A percentile compares a stretch with the other conserved stretches of the same genome.
These are phyloP conservation scores for Sardinella longiceps DNA, from an alignment of 2,797 vertebrate species.

Conservation along the genomic window DNA sequence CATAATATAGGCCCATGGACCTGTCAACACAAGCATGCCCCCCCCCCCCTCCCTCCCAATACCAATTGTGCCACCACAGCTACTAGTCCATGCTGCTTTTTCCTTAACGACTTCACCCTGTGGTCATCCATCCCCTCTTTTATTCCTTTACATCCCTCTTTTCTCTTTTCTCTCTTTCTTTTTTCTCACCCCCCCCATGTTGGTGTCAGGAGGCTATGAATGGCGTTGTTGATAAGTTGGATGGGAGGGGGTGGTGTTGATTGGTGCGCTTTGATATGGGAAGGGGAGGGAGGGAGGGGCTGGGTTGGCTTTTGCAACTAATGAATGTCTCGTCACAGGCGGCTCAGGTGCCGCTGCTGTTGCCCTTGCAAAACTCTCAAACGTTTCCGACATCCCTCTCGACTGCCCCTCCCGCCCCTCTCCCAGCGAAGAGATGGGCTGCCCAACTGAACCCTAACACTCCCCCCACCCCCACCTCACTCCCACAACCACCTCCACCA, in stretches of 20 bases:
- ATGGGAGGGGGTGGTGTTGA: neutral
- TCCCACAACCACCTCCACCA: neutral
- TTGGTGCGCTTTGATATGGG: constrained; percentile 29
- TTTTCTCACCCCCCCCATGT: constrained; percentile 16
- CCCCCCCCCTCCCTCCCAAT: neutral
- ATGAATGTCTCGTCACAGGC: constrained; percentile 64
- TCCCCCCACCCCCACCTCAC: neutral
- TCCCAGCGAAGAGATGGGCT: constrained; percentile 3
- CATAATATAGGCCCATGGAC: neutral
- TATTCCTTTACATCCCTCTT: neutral
- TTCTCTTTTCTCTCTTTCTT: neutral
- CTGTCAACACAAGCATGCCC: neutral
- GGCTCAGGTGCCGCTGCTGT: constrained; percentile 69
- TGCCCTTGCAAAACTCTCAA: constrained; percentile 63
- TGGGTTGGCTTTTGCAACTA: constrained; percentile 61
- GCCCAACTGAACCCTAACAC: neutral
- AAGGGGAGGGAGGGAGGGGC: constrained; percentile 14
- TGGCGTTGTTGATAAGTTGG: neutral
- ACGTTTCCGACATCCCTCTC: constrained; percentile 39
- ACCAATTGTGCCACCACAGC: neutral
- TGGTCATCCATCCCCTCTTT: neutral
- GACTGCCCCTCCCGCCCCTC: neutral
- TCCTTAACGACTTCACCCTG: neutral
- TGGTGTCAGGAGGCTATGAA: constrained; percentile 32
- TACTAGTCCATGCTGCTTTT: neutral